Conservation (phyloP, 1,140 invertebrate species). For the Nomia melanderi region DNA sequence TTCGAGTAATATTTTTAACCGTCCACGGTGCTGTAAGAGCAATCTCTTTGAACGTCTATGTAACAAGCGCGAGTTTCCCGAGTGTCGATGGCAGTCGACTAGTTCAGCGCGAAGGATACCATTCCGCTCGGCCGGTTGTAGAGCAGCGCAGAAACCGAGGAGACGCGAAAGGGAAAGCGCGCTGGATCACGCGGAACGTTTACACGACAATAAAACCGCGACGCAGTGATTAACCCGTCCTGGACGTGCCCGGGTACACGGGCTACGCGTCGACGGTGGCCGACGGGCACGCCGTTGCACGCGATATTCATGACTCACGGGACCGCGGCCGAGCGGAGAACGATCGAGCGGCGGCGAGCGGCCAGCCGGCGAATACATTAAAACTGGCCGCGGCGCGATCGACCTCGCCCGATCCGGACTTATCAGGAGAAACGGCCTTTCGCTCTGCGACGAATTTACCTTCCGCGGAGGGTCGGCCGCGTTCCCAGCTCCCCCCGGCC, state of each 20-base stretch:
- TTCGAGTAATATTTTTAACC: too few species aligned
- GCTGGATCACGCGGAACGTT: neutral
- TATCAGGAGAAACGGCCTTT: slow-evolving; percentile 20
- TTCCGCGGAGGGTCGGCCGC: neutral
- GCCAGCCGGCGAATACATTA: slow-evolving; percentile 42
- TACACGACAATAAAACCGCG: neutral
- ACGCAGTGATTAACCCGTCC: slow-evolving; percentile 57
- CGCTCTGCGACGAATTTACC: slow-evolving; percentile 28
- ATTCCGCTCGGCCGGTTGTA: too few species aligned
- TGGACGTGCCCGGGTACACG: neutral
- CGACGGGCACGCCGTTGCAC: slow-evolving; percentile 36
- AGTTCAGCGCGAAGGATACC: too few species aligned
- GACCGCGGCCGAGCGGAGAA: neutral
- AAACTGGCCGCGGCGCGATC: neutral
- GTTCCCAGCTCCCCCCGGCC: neutral
- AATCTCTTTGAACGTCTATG: too few species aligned
- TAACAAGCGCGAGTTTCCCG: too few species aligned
- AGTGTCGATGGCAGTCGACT: too few species aligned
- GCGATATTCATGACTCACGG: slow-evolving; percentile 71
- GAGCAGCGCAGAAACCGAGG: too few species aligned
- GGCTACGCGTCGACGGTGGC: neutral
- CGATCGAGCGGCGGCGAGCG: neutral
- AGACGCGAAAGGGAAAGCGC: slow-evolving; percentile 9
- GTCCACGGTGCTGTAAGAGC: too few species aligned
- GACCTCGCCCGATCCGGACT: slow-evolving; percentile 6